Evolutionary conservation across 2,888 invertebrate species (phyloP).

Genomic region (Epinotia demarniana): DNA sequence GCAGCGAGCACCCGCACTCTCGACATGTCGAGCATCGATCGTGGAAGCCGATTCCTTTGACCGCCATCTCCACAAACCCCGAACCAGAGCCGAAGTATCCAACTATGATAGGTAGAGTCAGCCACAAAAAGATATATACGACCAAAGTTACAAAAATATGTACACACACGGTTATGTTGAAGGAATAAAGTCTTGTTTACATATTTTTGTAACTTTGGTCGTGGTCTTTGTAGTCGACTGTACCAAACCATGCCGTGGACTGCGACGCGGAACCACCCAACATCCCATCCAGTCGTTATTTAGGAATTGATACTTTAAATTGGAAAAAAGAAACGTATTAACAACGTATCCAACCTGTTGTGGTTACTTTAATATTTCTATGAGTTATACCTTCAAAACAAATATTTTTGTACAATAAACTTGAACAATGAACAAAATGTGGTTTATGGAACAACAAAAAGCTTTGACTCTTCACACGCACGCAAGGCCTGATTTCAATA

Average conservation of each 20-base stretch:
- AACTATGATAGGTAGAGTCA: not conserved
- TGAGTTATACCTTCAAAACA: too few species aligned
- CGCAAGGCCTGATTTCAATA: too few species aligned
- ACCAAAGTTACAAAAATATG: too few species aligned
- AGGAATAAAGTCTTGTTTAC: too few species aligned
- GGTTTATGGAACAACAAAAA: not conserved
- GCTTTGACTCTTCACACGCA: not conserved
- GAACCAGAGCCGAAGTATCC: not conserved
- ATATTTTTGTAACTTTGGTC: too few species aligned
- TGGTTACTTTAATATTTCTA: not conserved
- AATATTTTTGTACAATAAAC: too few species aligned
- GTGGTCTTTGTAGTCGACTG: not conserved
- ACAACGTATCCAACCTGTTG: not conserved
- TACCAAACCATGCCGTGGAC: not conserved
- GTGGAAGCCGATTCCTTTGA: constrained; percentile 55
- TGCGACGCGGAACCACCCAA: not conserved
- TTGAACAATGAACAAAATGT: too few species aligned
- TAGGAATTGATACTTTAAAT: constrained; percentile 1
- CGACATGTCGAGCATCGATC: constrained; percentile 75
- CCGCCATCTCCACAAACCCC: constrained; percentile 52
- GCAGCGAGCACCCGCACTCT: constrained; percentile 57
- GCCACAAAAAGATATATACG: too few species aligned
- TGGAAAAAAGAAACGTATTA: not conserved
- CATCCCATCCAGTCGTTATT: not conserved
- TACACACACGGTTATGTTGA: too few species aligned